A percentile compares a stretch with the other conserved stretches of the same genome.
Evolutionary conservation across 2,113 vertebrate species (phyloP).

Genomic region (Eleginops maclovinus): DNA sequence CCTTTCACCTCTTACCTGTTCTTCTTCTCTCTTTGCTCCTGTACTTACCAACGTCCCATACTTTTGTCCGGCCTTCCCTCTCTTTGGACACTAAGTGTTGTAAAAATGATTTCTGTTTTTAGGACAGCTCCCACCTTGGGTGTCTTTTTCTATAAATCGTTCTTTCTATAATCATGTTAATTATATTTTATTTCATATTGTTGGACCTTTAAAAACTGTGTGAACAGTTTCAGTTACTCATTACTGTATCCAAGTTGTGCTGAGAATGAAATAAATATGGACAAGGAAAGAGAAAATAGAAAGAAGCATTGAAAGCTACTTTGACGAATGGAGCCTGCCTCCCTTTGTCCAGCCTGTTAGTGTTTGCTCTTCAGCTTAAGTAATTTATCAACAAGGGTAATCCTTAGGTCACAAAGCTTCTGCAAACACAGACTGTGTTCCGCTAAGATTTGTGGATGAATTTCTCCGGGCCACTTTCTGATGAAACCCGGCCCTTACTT

Average conservation of each 20-base stretch:
- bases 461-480: not conserved
- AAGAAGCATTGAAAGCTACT: not conserved
- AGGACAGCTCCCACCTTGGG: not conserved
- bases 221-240: not conserved
- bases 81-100: not conserved
- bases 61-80: not conserved
- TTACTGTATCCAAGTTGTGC: not conserved
- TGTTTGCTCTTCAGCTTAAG: not conserved
- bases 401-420: not conserved
- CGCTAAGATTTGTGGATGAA: not conserved
- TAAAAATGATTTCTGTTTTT: conserved; percentile 38
- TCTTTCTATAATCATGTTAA: conserved; percentile 4
- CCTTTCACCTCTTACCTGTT: conserved; percentile 23
- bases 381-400: not conserved
- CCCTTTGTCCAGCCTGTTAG: not conserved
- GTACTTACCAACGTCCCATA: conserved; percentile 24
- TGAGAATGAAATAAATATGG: not conserved
- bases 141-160: conserved; percentile 18
- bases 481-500: not conserved
- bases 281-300: not conserved
- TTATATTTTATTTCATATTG: too few relatives aligned
- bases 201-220: too few relatives aligned
- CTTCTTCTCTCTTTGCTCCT: conserved; percentile 3
- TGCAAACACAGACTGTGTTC: not conserved
- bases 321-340: too few relatives aligned